Evolutionary conservation across 2,888 invertebrate genomes (phyloP), one percentile per base, ranked within the genome.

Genomic region (Standfussiana lucernea): DNA sequence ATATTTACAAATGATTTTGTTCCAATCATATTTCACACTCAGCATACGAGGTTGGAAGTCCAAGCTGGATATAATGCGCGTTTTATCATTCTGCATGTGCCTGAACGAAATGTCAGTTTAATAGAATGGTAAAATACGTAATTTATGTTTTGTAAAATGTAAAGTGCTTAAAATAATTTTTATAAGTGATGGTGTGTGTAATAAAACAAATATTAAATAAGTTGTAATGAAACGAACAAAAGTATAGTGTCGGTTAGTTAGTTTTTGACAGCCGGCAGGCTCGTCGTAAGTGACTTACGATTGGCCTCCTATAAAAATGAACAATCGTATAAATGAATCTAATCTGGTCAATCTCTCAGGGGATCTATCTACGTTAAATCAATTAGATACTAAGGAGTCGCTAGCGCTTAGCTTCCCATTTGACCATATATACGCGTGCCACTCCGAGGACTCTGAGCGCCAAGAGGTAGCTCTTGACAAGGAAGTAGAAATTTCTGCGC

Each of bases 361-460:
- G 86, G 95, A 96, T 90, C 90, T 95, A 83, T 90, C 94, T 72
- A 92, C 95, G 69, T 89, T 95, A 75, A 96, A 94, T 91, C 94
- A 94, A 90, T 91, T 95, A 84, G 96, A 97, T 83, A 90, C 95
- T 83, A 97, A 97, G 90, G 97, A 97, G 88, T 96, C 97, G 75
- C 95, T 97, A 89, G 93, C 87, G 67, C 75, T 97, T 89, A 97
- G 97, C 92, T 97, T 97, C 90, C 97, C 97, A 68, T 98, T 97
- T 90, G 98, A 98, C 95, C 98, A 98, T 94, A 97, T 98, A 94
- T 98, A 98, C 93, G 98, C 98, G 62, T 97, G 97, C 90, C 97
- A 97, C 89, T 96, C 97, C 15, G 96, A 95, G 80, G 93, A 91
- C 64, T 88, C 93, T 11, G 94, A 94, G 42, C 90, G 93, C 62